Evolutionary conservation across 2,113 vertebrate species (phyloP), one percentile per base, ranked within the genome.

Genomic region (Chunga burmeisteri): DNA sequence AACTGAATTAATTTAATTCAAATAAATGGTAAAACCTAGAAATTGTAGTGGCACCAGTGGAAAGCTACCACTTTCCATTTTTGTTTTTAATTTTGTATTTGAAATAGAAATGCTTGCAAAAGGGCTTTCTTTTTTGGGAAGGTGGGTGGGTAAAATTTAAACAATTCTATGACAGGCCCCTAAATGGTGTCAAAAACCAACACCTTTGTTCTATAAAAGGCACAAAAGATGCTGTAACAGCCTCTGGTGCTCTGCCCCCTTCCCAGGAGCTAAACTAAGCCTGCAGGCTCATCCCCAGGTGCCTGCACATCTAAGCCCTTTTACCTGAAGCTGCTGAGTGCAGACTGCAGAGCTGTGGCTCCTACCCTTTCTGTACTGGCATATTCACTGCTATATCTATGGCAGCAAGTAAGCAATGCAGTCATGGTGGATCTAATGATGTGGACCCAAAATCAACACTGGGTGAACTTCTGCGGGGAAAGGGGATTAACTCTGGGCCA

Each of bases 341-440:
- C 34, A n/a, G 44, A 9, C 19, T 52, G 50, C 19, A 10, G 46
- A 14, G 42, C 62, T 18, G 62, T 6, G 4, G 19, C 34, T 53
- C 49, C 61, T 20, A 0, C 18, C 9, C 47, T 53, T 17, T 29
- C 32, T 19, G 55, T 25, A 7, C 13, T 6, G 34, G 21, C 29
- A 11, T 10, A 2, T 4, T 18, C 36, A 2, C 29, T 8, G 21
- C 40, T 21, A 3, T 15, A 25, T 2, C n/a, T 38, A n/a, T 29
- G 47, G 32, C 56, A 82, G 61, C 34, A 18, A 25, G 16, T 8
- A 27, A 62, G 47, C 29, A 22, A 15, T 3, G 38, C 27, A 23
- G 27, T 17, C 62, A 44, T 0, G 0, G 13, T 6, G 56, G 25
- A 13, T 0, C 50, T 71, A 10, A 13, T 5, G 32, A 25, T 19